A percentile compares a stretch with the other conserved stretches of the same genome.
Conservation (phyloP, 2,888 invertebrate species). For the Teleiodes luculella region DNA sequence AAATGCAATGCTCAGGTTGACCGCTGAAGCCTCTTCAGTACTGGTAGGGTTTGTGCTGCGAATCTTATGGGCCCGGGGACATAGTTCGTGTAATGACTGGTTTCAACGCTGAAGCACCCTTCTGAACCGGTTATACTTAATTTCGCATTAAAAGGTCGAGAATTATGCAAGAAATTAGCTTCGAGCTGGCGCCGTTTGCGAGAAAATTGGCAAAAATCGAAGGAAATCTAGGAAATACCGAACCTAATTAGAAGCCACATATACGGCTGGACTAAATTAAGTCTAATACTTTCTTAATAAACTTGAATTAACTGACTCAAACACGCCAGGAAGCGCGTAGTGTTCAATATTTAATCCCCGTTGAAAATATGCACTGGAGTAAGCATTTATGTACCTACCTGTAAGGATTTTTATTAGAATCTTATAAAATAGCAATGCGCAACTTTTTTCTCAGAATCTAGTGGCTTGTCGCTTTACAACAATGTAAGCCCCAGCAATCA, state of each 20-base stretch:
- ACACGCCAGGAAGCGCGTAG: too few relatives aligned
- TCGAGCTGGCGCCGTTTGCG: not conserved
- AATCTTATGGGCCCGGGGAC: slow-evolving; percentile 10
- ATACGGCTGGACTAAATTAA: not conserved
- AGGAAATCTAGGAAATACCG: not conserved
- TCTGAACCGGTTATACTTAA: not conserved
- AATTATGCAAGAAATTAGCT: not conserved
- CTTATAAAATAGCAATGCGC: too few relatives aligned
- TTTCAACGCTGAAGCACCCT: not conserved
- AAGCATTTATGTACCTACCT: too few relatives aligned
- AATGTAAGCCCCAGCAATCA: too few relatives aligned
- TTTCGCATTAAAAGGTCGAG: not conserved
- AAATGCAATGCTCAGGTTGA: too few relatives aligned
- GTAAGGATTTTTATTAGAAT: too few relatives aligned
- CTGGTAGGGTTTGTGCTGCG: not conserved
- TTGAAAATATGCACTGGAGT: not conserved
- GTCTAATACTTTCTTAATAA: not conserved
- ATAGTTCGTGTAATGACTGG: not conserved
- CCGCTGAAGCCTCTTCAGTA: too few relatives aligned
- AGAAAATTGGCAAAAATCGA: not conserved
- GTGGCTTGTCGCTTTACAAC: too few relatives aligned
- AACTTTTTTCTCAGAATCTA: too few relatives aligned
- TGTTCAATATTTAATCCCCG: too few relatives aligned
- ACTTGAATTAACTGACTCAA: too few relatives aligned
- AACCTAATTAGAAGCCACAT: not conserved